phyloP scores from a whole-genome alignment of 2,797 vertebrate species.

The Lepilemur septentrionalis region DNA sequence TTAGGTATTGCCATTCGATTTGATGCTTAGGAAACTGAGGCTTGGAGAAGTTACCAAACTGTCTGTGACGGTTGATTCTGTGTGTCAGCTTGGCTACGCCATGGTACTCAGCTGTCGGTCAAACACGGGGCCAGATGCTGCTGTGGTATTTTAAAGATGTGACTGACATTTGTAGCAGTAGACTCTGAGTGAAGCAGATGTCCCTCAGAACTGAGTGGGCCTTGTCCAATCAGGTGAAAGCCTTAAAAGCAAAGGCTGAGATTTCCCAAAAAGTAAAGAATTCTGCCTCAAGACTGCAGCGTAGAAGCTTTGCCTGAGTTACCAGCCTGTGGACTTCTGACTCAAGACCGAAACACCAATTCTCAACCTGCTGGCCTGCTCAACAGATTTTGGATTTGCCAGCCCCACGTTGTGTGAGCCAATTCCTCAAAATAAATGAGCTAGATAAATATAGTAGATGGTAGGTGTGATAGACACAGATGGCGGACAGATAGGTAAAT shows the following conservation, averaged over 20 bases:
- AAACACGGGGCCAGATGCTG: background rate
- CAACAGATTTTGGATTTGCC: background rate
- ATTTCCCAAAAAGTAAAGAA: background rate
- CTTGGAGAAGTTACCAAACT: background rate
- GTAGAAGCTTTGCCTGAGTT: background rate
- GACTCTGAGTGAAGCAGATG: background rate
- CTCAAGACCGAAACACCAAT: background rate
- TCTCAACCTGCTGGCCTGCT: background rate
- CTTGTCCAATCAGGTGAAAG: background rate
- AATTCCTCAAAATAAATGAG: background rate
- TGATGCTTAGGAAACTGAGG: background rate
- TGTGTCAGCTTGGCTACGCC: background rate
- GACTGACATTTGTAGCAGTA: background rate
- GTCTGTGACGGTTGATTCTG: background rate
- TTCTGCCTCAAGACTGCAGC: background rate
- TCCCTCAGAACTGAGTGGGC: background rate
- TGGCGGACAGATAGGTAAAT: background rate
- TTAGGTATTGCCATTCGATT: background rate
- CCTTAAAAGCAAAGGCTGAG: background rate
- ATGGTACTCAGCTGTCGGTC: background rate
- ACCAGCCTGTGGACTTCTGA: background rate
- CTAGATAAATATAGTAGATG: background rate
- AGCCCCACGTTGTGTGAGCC: background rate
- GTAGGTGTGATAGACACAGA: background rate
- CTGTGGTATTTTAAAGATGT: background rate